A percentile compares a stretch with the other conserved stretches of the same genome.
These are phyloP conservation scores for Abscondita cerata DNA, from an alignment of 2,888 invertebrate species.

Conservation along the genomic window DNA sequence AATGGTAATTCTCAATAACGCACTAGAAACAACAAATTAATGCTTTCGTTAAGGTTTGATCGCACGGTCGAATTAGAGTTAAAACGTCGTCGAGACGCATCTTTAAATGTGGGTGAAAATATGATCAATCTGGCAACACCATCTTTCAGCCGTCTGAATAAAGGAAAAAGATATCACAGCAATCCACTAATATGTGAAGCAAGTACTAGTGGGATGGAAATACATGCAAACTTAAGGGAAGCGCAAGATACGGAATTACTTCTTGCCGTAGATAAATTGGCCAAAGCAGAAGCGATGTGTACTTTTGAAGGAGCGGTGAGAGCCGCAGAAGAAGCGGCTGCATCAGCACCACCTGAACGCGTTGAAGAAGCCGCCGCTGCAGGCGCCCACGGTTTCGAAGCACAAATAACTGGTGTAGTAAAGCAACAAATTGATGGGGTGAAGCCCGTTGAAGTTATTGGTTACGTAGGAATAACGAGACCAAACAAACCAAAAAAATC, in stretches of 20 bases:
- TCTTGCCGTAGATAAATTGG: constrained; percentile 58
- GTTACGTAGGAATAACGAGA: constrained; percentile 59
- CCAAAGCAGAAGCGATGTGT: constrained; percentile 58
- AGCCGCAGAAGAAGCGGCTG: constrained; percentile 59
- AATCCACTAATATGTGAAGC: constrained; percentile 44
- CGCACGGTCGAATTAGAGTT: constrained; percentile 37
- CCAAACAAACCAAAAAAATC: constrained; percentile 51
- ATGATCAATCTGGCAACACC: constrained; percentile 20
- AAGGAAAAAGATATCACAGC: neutral
- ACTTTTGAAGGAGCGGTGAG: constrained; percentile 58
- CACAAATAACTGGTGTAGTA: constrained; percentile 51
- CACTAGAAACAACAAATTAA: neutral
- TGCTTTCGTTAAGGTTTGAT: constrained; percentile 35
- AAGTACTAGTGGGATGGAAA: constrained; percentile 51
- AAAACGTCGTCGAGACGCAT: constrained; percentile 27
- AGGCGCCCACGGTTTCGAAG: constrained; percentile 51
- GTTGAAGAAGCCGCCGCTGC: constrained; percentile 60
- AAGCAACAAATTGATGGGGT: constrained; percentile 53
- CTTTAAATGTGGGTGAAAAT: constrained; percentile 27
- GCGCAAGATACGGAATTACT: constrained; percentile 54
- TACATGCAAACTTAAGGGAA: constrained; percentile 44
- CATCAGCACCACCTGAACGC: constrained; percentile 57
- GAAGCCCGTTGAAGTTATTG: constrained; percentile 59
- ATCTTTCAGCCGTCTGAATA: constrained; percentile 5
- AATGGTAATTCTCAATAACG: constrained; percentile 11